Evolutionary conservation across 1,140 invertebrate genomes (phyloP).

Genomic region (Aricia agestis): DNA sequence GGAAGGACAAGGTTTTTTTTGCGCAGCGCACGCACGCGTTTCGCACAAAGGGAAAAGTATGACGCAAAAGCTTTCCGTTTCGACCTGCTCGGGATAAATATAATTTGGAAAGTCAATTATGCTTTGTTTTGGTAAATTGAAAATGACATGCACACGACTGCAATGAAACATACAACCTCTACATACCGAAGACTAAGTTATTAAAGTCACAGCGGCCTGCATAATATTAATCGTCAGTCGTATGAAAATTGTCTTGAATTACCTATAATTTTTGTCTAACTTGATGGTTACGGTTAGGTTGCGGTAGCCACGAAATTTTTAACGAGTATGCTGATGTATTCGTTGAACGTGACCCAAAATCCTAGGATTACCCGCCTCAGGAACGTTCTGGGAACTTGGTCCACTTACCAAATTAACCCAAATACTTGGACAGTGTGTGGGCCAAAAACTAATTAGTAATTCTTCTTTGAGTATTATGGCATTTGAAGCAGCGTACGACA

Average conservation of each 20-base stretch:
- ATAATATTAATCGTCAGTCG: no score
- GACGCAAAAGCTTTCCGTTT: neutral
- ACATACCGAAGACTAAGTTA: no score
- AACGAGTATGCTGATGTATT: neutral
- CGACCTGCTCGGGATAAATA: neutral
- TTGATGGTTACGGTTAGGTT: neutral
- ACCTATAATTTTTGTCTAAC: no score
- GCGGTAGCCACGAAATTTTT: neutral
- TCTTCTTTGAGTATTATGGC: neutral
- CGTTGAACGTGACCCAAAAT: neutral
- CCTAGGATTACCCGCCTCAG: conserved; percentile 3
- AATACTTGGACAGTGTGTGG: neutral
- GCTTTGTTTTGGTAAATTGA: no score
- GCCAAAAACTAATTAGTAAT: neutral
- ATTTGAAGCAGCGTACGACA: no score
- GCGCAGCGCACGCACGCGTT: neutral
- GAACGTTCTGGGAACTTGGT: neutral
- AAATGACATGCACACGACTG: no score
- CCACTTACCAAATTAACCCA: conserved; percentile 9
- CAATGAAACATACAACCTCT: no score
- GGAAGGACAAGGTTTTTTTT: conserved; percentile 14
- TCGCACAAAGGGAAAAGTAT: neutral
- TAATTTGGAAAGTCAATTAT: no score
- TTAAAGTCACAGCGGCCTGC: no score
- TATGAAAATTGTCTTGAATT: no score